Conservation (phyloP, 1,140 invertebrate species). For the Mylabris phalerata region DNA sequence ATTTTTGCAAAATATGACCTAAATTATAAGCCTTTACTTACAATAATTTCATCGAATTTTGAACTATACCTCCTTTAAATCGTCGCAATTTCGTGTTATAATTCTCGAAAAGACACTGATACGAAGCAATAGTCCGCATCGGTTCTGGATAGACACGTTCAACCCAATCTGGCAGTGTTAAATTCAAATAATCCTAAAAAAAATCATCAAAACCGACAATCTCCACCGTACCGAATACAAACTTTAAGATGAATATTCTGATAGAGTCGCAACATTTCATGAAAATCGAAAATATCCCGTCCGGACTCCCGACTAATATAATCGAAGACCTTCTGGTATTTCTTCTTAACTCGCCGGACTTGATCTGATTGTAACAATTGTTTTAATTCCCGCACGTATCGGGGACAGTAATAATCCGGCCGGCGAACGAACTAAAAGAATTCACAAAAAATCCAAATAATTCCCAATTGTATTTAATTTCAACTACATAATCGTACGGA, state of each 20-base stretch:
- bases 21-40: slow-evolving; percentile 10
- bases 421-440: slow-evolving; percentile 7
- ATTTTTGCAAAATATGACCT: slow-evolving; percentile 4
- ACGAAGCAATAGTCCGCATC: slow-evolving; percentile 24
- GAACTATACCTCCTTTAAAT: slow-evolving; percentile 32
- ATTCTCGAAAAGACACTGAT: slow-evolving; percentile 33
- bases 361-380: slow-evolving; percentile 25
- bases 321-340: slow-evolving; percentile 22
- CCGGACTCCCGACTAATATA: slow-evolving; percentile 25
- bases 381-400: slow-evolving; percentile 31
- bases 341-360: slow-evolving; percentile 21
- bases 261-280: slow-evolving; percentile 9
- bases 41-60: not conserved
- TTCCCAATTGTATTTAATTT: not conserved
- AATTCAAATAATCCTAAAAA: too few relatives aligned
- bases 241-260: slow-evolving; percentile 26
- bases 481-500: not conserved
- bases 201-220: too few relatives aligned
- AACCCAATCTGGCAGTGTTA: slow-evolving; percentile 21
- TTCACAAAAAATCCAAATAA: not conserved
- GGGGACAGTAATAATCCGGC: slow-evolving; percentile 33
- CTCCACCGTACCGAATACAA: too few relatives aligned
- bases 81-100: slow-evolving; percentile 26
- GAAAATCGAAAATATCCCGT: too few relatives aligned
- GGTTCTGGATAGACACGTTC: slow-evolving; percentile 28